Percentiles rank a stretch among this genome's conserved stretches.
These are phyloP conservation scores for Aphodius granarius DNA, from an alignment of 2,888 invertebrate genomes.

Conservation along the genomic window DNA sequence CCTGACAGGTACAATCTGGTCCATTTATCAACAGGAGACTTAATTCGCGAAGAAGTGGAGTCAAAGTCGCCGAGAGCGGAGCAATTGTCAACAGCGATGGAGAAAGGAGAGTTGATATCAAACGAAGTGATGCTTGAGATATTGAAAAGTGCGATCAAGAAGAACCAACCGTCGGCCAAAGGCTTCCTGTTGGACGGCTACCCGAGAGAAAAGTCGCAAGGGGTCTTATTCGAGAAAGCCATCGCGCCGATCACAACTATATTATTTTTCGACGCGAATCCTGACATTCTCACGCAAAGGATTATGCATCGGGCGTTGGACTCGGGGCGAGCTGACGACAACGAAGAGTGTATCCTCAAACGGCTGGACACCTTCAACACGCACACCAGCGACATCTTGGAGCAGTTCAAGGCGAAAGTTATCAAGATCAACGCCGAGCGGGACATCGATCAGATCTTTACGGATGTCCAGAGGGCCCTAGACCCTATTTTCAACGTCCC, in stretches of 20 bases:
- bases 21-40: slow-evolving; percentile 92
- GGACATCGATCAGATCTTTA: slow-evolving; percentile 74
- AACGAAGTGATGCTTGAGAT: slow-evolving; percentile 87
- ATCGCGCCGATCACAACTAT: slow-evolving; percentile 60
- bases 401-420: slow-evolving; percentile 78
- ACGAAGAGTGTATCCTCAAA: slow-evolving; percentile 88
- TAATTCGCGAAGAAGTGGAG: slow-evolving; percentile 81
- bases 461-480: slow-evolving; percentile 64
- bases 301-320: slow-evolving; percentile 76
- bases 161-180: slow-evolving; percentile 63
- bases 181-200: slow-evolving; percentile 94
- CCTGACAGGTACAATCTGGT: slow-evolving; percentile 76
- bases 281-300: slow-evolving; percentile 74
- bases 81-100: slow-evolving; percentile 83
- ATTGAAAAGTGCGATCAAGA: slow-evolving; percentile 79
- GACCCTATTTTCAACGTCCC: slow-evolving; percentile 49
- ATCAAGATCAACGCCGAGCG: slow-evolving; percentile 82
- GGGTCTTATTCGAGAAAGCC: slow-evolving; percentile 76
- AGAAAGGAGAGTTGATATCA: slow-evolving; percentile 84
- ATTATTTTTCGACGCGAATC: slow-evolving; percentile 82
- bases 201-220: slow-evolving; percentile 87
- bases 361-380: slow-evolving; percentile 87
- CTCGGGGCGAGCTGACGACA: slow-evolving; percentile 89
- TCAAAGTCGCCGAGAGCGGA: slow-evolving; percentile 86
- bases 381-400: slow-evolving; percentile 83